Evolutionary conservation across 2,888 invertebrate genomes (phyloP).

Genomic region (Branchipolynoe longqiensis): DNA sequence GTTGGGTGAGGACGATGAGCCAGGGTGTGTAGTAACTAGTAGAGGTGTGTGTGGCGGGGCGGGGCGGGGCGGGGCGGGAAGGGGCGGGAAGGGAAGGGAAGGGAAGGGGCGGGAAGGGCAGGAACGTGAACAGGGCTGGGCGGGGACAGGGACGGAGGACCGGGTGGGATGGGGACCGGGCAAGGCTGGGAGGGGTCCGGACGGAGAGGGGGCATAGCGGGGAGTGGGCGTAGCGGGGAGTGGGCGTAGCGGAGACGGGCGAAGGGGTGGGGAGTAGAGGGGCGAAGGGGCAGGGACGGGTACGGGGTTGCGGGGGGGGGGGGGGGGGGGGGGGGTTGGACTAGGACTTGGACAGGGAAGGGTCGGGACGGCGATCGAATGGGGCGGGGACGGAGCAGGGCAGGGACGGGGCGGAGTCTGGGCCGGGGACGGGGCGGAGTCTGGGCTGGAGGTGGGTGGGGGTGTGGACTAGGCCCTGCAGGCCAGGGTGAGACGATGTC

Average conservation of each 20-base stretch:
- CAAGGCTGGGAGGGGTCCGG: no score
- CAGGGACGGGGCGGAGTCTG: neutral
- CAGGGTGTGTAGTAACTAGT: no score
- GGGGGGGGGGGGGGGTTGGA: no score
- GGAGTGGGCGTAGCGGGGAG: no score
- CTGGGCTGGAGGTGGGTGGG: neutral
- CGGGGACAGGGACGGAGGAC: neutral
- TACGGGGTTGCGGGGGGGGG: no score
- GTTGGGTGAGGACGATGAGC: no score
- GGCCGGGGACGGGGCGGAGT: neutral
- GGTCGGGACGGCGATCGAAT: neutral
- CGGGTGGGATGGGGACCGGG: neutral
- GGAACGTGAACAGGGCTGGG: slow-evolving; percentile 5
- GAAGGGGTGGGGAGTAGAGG: neutral
- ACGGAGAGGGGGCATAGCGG: neutral
- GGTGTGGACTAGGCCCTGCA: neutral
- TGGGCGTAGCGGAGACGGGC: neutral
- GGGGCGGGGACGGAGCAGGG: neutral
- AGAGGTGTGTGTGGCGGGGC: no score
- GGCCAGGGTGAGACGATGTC: neutral
- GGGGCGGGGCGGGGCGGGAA: no score
- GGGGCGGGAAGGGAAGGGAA: no score
- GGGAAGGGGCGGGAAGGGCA: no score
- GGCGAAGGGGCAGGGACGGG: no score
- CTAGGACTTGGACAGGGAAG: no score